phyloP scores from a whole-genome alignment of 1,140 invertebrate genomes.

The Dendrolimus kikuchii region DNA sequence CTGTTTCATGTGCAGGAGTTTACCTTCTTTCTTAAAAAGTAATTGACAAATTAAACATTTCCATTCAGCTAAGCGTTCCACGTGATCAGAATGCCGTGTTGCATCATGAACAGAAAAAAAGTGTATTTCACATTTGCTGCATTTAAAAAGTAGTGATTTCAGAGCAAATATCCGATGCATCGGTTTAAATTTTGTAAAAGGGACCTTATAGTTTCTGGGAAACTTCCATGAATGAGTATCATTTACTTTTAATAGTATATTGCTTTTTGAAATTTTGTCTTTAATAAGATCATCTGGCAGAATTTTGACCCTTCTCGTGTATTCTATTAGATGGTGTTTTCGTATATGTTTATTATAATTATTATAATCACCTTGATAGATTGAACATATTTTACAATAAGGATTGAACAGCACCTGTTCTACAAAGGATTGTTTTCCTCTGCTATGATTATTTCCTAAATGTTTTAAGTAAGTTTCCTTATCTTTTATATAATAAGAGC shows the following conservation, averaged over 20 bases:
- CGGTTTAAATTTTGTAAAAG: too few species aligned
- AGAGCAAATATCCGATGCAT: constrained; percentile 8
- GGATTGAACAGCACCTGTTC: constrained; percentile 24
- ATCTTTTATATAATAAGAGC: constrained; percentile 25
- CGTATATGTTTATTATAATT: constrained; percentile 32
- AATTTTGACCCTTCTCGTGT: constrained; percentile 1
- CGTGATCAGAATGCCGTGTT: constrained; percentile 31
- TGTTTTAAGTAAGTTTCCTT: constrained; percentile 16
- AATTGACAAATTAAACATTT: constrained; percentile 34
- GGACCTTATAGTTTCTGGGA: too few species aligned
- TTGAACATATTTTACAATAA: constrained; percentile 29
- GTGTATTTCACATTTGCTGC: constrained; percentile 30
- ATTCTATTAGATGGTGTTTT: constrained; percentile 18
- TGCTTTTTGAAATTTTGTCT: background rate
- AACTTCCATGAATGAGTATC: too few species aligned
- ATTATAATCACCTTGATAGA: constrained; percentile 9
- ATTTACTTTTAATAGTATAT: too few species aligned
- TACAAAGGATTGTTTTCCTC: constrained; percentile 5
- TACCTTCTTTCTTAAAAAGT: constrained; percentile 38
- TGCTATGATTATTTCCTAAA: constrained; percentile 24
- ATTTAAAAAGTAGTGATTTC: constrained; percentile 36
- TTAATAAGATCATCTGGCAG: background rate
- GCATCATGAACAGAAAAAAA: constrained; percentile 35
- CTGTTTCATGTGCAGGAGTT: constrained; percentile 32
- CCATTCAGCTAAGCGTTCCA: constrained; percentile 33